Evolutionary conservation across 2,888 invertebrate genomes (phyloP).

Genomic region (Tipula lateralis): DNA sequence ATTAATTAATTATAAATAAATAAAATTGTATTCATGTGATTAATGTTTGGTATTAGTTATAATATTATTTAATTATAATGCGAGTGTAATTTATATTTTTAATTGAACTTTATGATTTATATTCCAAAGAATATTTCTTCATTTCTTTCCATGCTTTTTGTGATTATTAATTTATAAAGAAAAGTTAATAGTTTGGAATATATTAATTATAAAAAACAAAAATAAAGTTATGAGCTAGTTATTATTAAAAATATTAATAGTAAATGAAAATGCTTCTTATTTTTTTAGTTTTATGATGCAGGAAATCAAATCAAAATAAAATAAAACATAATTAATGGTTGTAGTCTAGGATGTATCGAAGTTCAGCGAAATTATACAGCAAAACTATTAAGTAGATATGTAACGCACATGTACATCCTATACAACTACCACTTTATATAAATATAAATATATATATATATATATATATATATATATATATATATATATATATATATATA

Average conservation of each 20-base stretch:
- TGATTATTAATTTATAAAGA: slow-evolving; percentile 12
- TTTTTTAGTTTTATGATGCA: slow-evolving; percentile 19
- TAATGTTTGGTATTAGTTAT: neutral
- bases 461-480: neutral
- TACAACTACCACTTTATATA: neutral
- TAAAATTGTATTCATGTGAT: neutral
- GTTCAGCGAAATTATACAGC: slow-evolving; percentile 19
- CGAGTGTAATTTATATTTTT: neutral
- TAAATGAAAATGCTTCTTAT: neutral
- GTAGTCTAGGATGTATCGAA: neutral
- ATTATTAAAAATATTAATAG: neutral
- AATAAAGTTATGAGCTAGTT: neutral
- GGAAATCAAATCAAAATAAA: neutral
- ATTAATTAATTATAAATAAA: neutral
- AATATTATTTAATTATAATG: slow-evolving; percentile 12
- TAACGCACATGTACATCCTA: neutral
- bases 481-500: neutral
- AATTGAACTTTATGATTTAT: neutral
- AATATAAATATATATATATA: neutral
- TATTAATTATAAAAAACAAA: neutral
- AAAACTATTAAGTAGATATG: neutral
- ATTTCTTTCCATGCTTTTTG: neutral
- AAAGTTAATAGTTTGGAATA: neutral
- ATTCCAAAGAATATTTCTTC: neutral
- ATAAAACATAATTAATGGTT: neutral